Evolutionary conservation across 2,113 vertebrate species (phyloP).

Genomic region (Neotragus moschatus): DNA sequence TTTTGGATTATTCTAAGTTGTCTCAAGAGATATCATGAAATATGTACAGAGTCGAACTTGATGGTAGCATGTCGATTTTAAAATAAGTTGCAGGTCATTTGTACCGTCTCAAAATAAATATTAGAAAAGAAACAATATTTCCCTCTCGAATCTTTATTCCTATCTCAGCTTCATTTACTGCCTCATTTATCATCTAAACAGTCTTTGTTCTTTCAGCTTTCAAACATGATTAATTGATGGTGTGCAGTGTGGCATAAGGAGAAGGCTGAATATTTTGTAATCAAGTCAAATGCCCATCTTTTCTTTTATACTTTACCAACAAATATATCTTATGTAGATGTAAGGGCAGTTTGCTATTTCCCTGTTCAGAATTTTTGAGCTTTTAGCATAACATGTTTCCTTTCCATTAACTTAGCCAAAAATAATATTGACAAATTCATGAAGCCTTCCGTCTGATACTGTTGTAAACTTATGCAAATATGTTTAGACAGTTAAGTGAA

Average conservation of each 20-base stretch:
- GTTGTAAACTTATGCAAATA: slow-evolving; percentile 68
- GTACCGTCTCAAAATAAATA: not conserved
- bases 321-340: slow-evolving; percentile 41
- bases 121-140: not conserved
- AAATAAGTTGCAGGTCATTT: not conserved
- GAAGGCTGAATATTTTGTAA: slow-evolving; percentile 34
- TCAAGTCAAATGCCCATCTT: slow-evolving; percentile 6
- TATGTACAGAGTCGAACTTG: not conserved
- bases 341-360: slow-evolving; percentile 55
- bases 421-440: slow-evolving; percentile 73
- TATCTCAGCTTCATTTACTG: not conserved
- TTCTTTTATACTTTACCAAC: slow-evolving; percentile 23
- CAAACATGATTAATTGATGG: slow-evolving; percentile 37
- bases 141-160: not conserved
- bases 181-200: slow-evolving; percentile 18
- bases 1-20: not conserved
- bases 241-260: not conserved
- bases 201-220: slow-evolving; percentile 56
- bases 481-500: slow-evolving; percentile 67
- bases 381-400: slow-evolving; percentile 51
- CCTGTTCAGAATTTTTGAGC: not conserved
- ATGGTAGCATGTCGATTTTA: not conserved
- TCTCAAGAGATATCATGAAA: not conserved
- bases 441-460: slow-evolving; percentile 66
- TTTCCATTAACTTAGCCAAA: slow-evolving; percentile 67